A percentile compares a stretch with the other conserved stretches of the same genome.
Conservation (phyloP, 2,888 invertebrate genomes). For the Hermodice carunculata region DNA sequence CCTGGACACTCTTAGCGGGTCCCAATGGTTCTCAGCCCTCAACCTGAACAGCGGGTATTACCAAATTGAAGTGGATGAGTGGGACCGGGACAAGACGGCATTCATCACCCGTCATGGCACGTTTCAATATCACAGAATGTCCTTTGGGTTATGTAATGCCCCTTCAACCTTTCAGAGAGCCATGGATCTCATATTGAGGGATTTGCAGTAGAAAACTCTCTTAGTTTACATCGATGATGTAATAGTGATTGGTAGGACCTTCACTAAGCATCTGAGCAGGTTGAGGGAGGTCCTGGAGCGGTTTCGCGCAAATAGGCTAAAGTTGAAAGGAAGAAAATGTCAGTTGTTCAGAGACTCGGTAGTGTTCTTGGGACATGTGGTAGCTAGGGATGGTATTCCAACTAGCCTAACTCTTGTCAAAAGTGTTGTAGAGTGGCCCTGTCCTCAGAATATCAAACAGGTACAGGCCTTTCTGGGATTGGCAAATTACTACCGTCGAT, state of each 20-base stretch:
- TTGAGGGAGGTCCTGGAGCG: conserved; percentile 36
- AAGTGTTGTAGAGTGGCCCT: conserved; percentile 29
- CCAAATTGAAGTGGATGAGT: conserved; percentile 2
- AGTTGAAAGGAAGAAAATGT: conserved; percentile 31
- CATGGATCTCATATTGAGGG: conserved; percentile 1
- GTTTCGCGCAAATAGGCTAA: conserved; percentile 13
- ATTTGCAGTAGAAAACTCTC: neutral
- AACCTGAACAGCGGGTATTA: conserved; percentile 22
- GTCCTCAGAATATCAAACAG: conserved; percentile 31
- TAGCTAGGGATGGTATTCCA: neutral
- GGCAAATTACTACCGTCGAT: conserved; percentile 40
- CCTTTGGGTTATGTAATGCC: conserved; percentile 7
- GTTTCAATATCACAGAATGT: neutral
- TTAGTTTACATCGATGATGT: conserved; percentile 38
- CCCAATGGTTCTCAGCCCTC: conserved; percentile 34
- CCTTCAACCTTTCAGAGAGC: neutral
- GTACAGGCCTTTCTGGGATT: conserved; percentile 40
- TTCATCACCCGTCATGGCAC: conserved; percentile 6
- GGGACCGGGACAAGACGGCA: conserved; percentile 14
- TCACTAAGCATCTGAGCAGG: conserved; percentile 22
- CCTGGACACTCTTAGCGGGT: conserved; percentile 24
- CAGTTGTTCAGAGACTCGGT: conserved; percentile 8
- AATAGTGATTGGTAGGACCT: conserved; percentile 25
- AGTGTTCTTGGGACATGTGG: conserved; percentile 12
- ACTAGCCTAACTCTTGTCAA: neutral